A percentile compares a stretch with the other conserved stretches of the same genome.
phyloP scores from a whole-genome alignment of 2,797 vertebrate genomes.

The Neosilurus hyrtlii region DNA sequence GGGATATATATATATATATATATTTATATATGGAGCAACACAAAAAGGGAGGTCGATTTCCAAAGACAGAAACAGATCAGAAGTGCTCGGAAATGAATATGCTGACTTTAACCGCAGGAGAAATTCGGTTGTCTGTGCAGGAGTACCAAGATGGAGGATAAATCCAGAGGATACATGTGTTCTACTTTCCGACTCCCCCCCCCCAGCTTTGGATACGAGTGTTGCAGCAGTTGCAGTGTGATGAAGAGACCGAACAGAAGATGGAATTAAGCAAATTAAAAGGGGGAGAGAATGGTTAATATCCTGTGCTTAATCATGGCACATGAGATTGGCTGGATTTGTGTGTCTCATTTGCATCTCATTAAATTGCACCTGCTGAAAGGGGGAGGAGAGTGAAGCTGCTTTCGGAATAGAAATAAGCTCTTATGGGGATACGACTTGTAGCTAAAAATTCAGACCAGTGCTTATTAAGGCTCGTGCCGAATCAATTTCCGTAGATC shows the following conservation, averaged over 20 bases:
- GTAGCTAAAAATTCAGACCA: not conserved
- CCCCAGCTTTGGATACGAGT: slow-evolving; percentile 31
- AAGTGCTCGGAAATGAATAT: slow-evolving; percentile 4
- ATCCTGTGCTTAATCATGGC: slow-evolving; percentile 60
- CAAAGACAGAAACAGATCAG: slow-evolving; percentile 26
- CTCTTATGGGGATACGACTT: slow-evolving; percentile 18
- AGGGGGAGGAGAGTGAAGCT: slow-evolving; percentile 50
- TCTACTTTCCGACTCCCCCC: not conserved
- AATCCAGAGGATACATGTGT: slow-evolving; percentile 22
- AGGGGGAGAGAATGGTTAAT: slow-evolving; percentile 67
- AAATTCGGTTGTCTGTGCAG: not conserved
- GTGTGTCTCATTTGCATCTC: slow-evolving; percentile 62
- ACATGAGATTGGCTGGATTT: slow-evolving; percentile 56
- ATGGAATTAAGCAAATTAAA: slow-evolving; percentile 55
- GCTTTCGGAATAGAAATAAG: slow-evolving; percentile 31
- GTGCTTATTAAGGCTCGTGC: not conserved
- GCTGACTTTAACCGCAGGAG: slow-evolving; percentile 15
- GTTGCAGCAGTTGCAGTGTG: slow-evolving; percentile 39
- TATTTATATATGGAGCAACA: too few species aligned
- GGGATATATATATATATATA: slow-evolving; percentile 6
- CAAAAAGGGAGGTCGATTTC: slow-evolving; percentile 34
- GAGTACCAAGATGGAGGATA: slow-evolving; percentile 31
- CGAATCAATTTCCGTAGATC: not conserved
- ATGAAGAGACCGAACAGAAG: slow-evolving; percentile 44
- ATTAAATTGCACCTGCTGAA: slow-evolving; percentile 61